Percentiles rank a stretch among this genome's conserved stretches.
phyloP scores from a whole-genome alignment of 2,888 invertebrate species.

The Arctia plantaginis region DNA sequence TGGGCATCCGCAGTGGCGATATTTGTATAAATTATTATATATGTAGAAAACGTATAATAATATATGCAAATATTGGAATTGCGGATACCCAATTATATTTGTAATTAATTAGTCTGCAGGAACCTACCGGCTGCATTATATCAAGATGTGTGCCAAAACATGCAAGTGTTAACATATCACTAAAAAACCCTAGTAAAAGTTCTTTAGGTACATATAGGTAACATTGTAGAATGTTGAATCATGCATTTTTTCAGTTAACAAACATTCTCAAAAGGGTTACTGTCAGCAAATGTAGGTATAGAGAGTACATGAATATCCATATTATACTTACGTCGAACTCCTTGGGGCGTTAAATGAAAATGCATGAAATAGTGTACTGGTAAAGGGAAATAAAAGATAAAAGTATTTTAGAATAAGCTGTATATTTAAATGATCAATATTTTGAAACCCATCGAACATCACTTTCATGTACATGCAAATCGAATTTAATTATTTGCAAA shows the following conservation, averaged over 20 bases:
- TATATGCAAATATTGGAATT: neutral
- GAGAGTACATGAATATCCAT: neutral
- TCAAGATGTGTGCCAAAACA: neutral
- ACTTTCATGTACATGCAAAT: constrained; percentile 47
- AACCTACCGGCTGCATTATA: neutral
- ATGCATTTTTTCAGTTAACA: neutral
- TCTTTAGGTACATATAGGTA: neutral
- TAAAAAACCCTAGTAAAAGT: neutral
- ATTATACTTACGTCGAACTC: constrained; percentile 10
- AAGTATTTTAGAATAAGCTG: constrained; percentile 49
- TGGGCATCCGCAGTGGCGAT: no score
- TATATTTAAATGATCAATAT: constrained; percentile 46
- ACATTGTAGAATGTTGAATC: neutral
- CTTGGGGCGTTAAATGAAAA: constrained; percentile 15
- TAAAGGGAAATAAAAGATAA: constrained; percentile 33
- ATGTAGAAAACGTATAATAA: neutral
- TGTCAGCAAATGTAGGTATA: neutral
- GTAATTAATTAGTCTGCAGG: neutral
- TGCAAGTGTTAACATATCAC: neutral
- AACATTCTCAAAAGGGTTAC: neutral
- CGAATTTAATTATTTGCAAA: constrained; percentile 35
- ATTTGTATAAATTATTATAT: no score
- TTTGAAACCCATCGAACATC: constrained; percentile 47
- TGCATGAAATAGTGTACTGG: neutral
- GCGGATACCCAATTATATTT: neutral